These are phyloP conservation scores for Dinothrombium tinctorium DNA, from an alignment of 1,140 invertebrate species.

Conservation along the genomic window DNA sequence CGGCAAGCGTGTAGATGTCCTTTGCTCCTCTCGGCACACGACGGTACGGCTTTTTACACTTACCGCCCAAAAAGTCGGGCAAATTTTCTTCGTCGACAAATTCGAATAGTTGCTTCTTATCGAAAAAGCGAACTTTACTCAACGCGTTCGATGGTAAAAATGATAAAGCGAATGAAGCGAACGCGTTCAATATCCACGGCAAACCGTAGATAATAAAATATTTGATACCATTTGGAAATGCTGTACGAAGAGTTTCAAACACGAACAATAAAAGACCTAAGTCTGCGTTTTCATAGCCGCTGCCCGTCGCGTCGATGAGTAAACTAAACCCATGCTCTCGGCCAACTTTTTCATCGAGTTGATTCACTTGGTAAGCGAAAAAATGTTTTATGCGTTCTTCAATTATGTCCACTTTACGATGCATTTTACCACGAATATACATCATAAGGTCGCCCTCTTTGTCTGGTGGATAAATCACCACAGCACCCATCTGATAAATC, in stretches of 20 bases:
- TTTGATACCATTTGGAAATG: slow-evolving; percentile 7
- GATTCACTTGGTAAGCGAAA: slow-evolving; percentile 2
- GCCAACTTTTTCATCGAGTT: background rate
- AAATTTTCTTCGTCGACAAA: slow-evolving; percentile 1
- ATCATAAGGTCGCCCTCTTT: background rate
- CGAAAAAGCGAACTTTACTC: slow-evolving; percentile 5
- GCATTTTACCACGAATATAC: slow-evolving; percentile 9
- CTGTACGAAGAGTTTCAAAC: slow-evolving; percentile 6
- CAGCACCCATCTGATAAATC: background rate
- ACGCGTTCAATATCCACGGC: slow-evolving; percentile 11
- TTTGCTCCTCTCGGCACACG: slow-evolving; percentile 7
- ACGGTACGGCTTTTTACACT: slow-evolving; percentile 7
- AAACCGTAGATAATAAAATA: slow-evolving; percentile 8
- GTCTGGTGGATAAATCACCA: slow-evolving; percentile 5
- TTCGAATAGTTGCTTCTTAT: background rate
- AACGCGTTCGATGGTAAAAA: slow-evolving; percentile 5
- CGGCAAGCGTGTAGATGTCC: background rate
- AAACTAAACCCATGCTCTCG: background rate
- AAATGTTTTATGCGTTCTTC: background rate
- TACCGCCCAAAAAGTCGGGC: slow-evolving; percentile 3
- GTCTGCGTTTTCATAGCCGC: slow-evolving; percentile 7
- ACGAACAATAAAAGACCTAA: slow-evolving; percentile 10
- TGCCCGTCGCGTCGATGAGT: slow-evolving; percentile 1
- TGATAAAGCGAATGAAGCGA: slow-evolving; percentile 8
- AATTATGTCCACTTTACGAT: slow-evolving; percentile 2